phyloP scores from a whole-genome alignment of 2,888 invertebrate genomes.

The Nomada goodeniana region DNA sequence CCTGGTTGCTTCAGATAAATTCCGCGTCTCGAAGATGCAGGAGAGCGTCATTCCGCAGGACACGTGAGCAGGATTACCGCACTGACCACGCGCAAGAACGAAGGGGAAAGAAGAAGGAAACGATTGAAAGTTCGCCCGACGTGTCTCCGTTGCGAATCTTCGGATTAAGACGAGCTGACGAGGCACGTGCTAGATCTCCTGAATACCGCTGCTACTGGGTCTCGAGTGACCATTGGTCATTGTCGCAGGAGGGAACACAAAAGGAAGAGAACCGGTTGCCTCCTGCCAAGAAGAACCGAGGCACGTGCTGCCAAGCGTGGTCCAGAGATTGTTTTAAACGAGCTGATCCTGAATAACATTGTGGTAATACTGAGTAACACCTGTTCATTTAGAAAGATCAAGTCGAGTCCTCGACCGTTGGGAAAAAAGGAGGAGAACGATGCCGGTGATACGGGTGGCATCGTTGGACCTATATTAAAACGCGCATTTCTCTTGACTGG shows the following conservation, averaged over 20 bases:
- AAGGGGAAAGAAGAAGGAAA: slow-evolving; percentile 55
- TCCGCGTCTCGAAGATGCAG: neutral
- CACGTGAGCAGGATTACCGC: slow-evolving; percentile 58
- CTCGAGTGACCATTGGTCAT: slow-evolving; percentile 77
- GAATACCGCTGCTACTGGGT: slow-evolving; percentile 67
- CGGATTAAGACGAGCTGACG: slow-evolving; percentile 76
- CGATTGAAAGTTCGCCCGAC: slow-evolving; percentile 63
- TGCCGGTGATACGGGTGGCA: neutral
- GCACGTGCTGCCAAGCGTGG: slow-evolving; percentile 70
- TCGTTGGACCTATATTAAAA: neutral
- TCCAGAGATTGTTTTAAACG: slow-evolving; percentile 70
- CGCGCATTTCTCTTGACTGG: neutral
- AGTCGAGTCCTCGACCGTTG: neutral
- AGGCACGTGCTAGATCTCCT: slow-evolving; percentile 73
- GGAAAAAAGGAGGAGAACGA: neutral
- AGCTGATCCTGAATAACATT: slow-evolving; percentile 66
- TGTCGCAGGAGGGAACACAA: slow-evolving; percentile 73
- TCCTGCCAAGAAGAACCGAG: slow-evolving; percentile 69
- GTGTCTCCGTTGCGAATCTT: slow-evolving; percentile 74
- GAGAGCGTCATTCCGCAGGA: slow-evolving; percentile 13
- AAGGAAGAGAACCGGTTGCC: slow-evolving; percentile 77
- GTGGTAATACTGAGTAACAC: slow-evolving; percentile 58
- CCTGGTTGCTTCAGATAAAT: slow-evolving; percentile 4
- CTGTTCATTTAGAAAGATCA: slow-evolving; percentile 55
- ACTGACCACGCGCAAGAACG: slow-evolving; percentile 73